Evolutionary conservation across 1,140 invertebrate genomes (phyloP).

Genomic region (Eurosta solidaginis): DNA sequence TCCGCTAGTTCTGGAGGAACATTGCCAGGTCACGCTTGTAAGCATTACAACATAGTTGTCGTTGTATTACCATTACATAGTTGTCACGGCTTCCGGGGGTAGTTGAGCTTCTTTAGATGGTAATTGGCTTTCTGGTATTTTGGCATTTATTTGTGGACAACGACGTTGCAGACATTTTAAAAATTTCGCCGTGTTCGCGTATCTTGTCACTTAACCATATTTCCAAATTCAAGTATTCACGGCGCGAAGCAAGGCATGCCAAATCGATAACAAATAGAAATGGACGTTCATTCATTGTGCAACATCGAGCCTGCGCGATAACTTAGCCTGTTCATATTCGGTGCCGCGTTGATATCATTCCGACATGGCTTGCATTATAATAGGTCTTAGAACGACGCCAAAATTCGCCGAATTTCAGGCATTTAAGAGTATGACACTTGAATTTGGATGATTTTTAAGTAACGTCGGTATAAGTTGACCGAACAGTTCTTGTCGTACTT

Average conservation of each 20-base stretch:
- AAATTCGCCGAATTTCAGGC: constrained; percentile 85
- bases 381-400: constrained; percentile 69
- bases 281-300: constrained; percentile 93
- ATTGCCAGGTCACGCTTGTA: constrained; percentile 75
- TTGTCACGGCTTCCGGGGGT: constrained; percentile 85
- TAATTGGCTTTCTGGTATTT: constrained; percentile 74
- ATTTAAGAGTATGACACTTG: constrained; percentile 88
- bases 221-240: constrained; percentile 97
- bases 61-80: too few species aligned
- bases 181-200: constrained; percentile 88
- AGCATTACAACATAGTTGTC: constrained; percentile 83
- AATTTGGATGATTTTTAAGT: constrained; percentile 92
- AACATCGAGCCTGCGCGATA: constrained; percentile 94
- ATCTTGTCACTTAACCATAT: constrained; percentile 99
- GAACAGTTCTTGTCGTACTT: constrained; percentile 82
- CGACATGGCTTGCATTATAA: constrained; percentile 96
- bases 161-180: constrained; percentile 84
- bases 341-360: constrained; percentile 89
- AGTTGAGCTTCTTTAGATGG: constrained; percentile 84
- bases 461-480: constrained; percentile 87
- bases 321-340: constrained; percentile 88
- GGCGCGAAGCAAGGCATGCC: constrained; percentile 91
- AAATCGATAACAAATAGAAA: constrained; percentile 97
- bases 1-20: constrained; percentile 85
- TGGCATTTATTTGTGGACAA: constrained; percentile 83